Evolutionary conservation across 1,140 invertebrate genomes (phyloP).

Genomic region (Helicoverpa zea): DNA sequence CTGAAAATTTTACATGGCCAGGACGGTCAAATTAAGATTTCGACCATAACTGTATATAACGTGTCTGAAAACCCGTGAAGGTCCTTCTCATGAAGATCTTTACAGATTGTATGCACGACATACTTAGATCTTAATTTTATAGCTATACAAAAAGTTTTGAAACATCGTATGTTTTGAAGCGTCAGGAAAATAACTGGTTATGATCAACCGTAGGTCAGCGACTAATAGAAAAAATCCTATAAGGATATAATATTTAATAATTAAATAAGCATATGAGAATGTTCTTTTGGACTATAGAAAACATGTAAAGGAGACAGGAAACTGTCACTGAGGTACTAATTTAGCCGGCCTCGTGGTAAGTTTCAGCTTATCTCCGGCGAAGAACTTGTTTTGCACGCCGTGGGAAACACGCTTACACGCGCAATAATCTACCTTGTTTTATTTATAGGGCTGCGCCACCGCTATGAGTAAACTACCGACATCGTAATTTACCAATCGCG

Average conservation of each 20-base stretch:
- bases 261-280: conserved; percentile 11
- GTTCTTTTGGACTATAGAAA: conserved; percentile 56
- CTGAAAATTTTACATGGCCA: too few species aligned
- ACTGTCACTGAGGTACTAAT: conserved; percentile 82
- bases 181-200: neutral
- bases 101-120: too few species aligned
- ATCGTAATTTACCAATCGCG: conserved; percentile 41
- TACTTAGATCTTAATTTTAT: too few species aligned
- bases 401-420: conserved; percentile 79
- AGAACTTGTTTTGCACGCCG: conserved; percentile 82
- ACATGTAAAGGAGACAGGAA: conserved; percentile 71
- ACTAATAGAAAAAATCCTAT: neutral
- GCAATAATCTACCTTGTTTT: conserved; percentile 76
- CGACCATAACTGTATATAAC: too few species aligned
- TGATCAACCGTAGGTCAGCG: neutral
- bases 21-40: too few species aligned
- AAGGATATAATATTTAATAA: neutral
- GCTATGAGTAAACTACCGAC: conserved; percentile 33
- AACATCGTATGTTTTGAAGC: too few species aligned
- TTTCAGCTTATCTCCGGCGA: conserved; percentile 78
- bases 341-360: conserved; percentile 74
- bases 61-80: too few species aligned
- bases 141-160: too few species aligned
- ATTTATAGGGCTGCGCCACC: conserved; percentile 74
- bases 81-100: too few species aligned